These are phyloP conservation scores for Danio rerio DNA, from an alignment of 2,113 vertebrate species.

Conservation along the genomic window DNA sequence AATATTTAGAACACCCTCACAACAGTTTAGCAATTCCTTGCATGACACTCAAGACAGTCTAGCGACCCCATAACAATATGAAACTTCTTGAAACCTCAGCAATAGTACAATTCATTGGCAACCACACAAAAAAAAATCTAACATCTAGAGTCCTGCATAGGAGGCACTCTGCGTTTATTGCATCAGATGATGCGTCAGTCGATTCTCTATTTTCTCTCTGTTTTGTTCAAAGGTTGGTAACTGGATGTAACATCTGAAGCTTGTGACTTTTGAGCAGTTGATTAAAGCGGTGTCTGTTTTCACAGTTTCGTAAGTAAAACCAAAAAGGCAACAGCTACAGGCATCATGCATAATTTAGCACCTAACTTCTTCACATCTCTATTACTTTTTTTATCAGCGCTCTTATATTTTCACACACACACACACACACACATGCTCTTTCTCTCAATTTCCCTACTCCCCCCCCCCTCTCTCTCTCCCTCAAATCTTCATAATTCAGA, in stretches of 20 bases:
- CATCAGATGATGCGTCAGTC: background rate
- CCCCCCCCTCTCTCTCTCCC: background rate
- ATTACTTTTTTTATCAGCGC: slow-evolving; percentile 10
- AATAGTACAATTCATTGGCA: background rate
- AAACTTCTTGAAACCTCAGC: background rate
- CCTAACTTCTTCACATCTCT: slow-evolving; percentile 37
- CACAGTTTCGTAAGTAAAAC: slow-evolving; percentile 28
- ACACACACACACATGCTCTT: background rate
- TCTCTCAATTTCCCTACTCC: background rate
- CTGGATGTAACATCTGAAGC: background rate
- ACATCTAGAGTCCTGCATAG: background rate
- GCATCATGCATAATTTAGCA: slow-evolving; percentile 45
- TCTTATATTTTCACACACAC: background rate
- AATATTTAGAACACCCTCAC: too few species aligned
- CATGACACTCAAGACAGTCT: background rate
- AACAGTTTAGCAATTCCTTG: too few species aligned
- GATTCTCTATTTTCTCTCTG: slow-evolving; percentile 7
- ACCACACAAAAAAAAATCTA: background rate
- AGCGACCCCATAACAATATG: background rate
- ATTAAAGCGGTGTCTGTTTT: slow-evolving; percentile 13
- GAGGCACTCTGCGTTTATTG: background rate
- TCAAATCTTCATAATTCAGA: slow-evolving; percentile 4
- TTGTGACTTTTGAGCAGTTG: slow-evolving; percentile 18
- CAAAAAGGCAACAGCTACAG: slow-evolving; percentile 29
- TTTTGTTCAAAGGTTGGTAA: slow-evolving; percentile 17